phyloP scores from a whole-genome alignment of 2,888 invertebrate genomes.

The Myopa tessellatipennis region DNA sequence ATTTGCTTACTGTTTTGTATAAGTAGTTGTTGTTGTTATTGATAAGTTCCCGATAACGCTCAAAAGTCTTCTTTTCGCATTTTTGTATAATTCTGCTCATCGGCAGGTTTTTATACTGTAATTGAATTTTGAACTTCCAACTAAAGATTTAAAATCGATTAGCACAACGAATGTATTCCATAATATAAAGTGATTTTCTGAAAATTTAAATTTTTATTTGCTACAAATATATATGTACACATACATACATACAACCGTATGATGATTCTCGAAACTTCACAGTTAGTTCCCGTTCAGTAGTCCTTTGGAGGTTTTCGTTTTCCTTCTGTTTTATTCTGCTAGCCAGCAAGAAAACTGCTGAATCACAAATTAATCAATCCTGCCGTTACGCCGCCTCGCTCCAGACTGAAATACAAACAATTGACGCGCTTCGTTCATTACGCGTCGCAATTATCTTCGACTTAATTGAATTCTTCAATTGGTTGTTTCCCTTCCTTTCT shows the following conservation, averaged over 20 bases:
- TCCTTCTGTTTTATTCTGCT: not conserved
- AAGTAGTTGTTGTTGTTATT: too few relatives aligned
- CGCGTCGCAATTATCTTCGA: constrained; percentile 31
- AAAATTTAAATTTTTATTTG: too few relatives aligned
- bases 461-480: constrained; percentile 22
- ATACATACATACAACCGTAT: too few relatives aligned
- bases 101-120: not conserved
- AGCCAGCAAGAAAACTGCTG: not conserved
- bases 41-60: not conserved
- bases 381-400: constrained; percentile 14
- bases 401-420: constrained; percentile 35
- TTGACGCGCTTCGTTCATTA: constrained; percentile 26
- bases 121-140: too few relatives aligned
- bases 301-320: not conserved
- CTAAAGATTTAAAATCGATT: too few relatives aligned
- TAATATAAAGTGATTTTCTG: too few relatives aligned
- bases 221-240: too few relatives aligned
- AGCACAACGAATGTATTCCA: too few relatives aligned
- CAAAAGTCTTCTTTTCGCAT: not conserved
- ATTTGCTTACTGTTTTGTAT: too few relatives aligned
- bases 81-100: not conserved
- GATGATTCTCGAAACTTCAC: too few relatives aligned
- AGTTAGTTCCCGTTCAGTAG: too few relatives aligned
- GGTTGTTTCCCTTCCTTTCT: not conserved
- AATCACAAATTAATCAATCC: constrained; percentile 1